Evolutionary conservation across 1,140 invertebrate species (phyloP).

Genomic region (Brachystomella parvula): DNA sequence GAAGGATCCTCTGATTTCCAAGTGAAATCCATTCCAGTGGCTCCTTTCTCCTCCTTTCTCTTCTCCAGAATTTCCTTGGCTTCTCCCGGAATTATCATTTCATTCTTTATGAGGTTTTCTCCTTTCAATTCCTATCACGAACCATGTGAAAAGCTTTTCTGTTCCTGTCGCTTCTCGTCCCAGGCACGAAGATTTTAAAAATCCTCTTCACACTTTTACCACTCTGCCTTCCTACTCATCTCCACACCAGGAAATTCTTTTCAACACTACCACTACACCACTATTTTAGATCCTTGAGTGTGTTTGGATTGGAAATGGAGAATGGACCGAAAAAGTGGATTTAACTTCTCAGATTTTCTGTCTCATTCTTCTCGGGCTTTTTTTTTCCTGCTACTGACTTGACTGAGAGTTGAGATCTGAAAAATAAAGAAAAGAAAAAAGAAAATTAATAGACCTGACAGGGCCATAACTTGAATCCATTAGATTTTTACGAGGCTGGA

Average conservation of each 20-base stretch:
- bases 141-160: neutral
- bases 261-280: neutral
- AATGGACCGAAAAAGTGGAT: too few relatives aligned
- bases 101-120: slow-evolving; percentile 8
- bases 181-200: slow-evolving; percentile 1
- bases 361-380: neutral
- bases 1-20: neutral
- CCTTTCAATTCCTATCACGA: slow-evolving; percentile 4
- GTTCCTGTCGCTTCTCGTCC: neutral
- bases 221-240: too few relatives aligned
- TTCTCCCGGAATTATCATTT: neutral
- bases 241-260: neutral
- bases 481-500: neutral
- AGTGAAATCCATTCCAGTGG: slow-evolving; percentile 11
- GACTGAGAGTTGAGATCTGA: neutral
- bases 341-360: neutral
- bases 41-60: too few relatives aligned
- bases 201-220: slow-evolving; percentile 5
- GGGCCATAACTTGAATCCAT: neutral
- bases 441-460: slow-evolving; percentile 6
- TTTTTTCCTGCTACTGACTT: too few relatives aligned
- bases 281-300: neutral
- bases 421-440: slow-evolving; percentile 4
- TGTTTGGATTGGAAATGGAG: neutral
- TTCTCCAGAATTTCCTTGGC: too few relatives aligned